Evolutionary conservation across 2,113 vertebrate species (phyloP).

Genomic region (Marmota monax): DNA sequence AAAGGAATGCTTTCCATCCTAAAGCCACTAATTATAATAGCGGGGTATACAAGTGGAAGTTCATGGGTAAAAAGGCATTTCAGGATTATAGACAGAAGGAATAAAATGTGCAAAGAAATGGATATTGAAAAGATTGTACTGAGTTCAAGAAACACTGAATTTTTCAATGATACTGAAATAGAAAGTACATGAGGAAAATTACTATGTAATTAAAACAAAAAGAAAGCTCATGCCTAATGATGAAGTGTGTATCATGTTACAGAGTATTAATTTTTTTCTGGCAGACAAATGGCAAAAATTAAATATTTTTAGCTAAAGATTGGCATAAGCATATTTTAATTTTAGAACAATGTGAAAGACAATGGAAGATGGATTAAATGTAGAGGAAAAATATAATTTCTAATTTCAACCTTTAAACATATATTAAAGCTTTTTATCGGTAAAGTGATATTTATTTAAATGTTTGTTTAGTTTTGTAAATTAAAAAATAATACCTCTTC

Average conservation of each 20-base stretch:
- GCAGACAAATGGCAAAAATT: constrained; percentile 14
- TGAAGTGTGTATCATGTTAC: not conserved
- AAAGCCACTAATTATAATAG: not conserved
- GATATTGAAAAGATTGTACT: not conserved
- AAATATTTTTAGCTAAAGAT: constrained; percentile 7
- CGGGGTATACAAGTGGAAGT: not conserved
- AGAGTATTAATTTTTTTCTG: not conserved
- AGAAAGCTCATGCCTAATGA: not conserved
- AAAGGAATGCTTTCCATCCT: not conserved
- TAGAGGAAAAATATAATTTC: not conserved
- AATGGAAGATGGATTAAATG: not conserved
- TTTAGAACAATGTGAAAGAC: not conserved
- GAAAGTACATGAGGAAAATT: not conserved
- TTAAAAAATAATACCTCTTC: not conserved
- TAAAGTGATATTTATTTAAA: not conserved
- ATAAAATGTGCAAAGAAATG: not conserved
- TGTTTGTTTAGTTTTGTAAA: constrained; percentile 32
- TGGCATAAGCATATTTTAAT: not conserved
- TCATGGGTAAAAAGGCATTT: not conserved
- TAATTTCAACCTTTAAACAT: not conserved
- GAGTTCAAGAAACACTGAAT: not conserved
- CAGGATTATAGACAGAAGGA: not conserved
- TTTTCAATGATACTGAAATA: not conserved
- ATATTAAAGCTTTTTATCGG: not conserved
- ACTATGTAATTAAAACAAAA: constrained; percentile 38